A percentile compares a stretch with the other conserved stretches of the same genome.
Conservation (phyloP, 2,888 invertebrate species). For the Tuberolachnus salignus region DNA sequence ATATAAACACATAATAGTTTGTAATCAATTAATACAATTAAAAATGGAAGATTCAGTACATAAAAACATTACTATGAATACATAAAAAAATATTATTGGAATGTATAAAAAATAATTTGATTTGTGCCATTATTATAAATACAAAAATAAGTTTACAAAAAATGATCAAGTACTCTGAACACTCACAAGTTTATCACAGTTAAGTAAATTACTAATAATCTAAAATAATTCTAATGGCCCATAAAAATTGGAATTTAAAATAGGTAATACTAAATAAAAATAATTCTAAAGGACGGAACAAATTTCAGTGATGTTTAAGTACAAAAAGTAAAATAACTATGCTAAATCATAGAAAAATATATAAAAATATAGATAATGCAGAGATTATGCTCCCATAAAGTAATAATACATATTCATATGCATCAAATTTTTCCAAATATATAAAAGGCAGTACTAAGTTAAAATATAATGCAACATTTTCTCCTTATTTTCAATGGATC, state of each 20-base stretch:
- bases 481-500: conserved; percentile 60
- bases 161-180: conserved; percentile 24
- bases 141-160: conserved; percentile 29
- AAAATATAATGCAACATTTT: conserved; percentile 53
- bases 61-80: conserved; percentile 16
- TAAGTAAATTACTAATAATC: conserved; percentile 42
- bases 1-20: not conserved
- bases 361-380: not conserved
- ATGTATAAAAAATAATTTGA: conserved; percentile 48
- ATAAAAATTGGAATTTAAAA: conserved; percentile 5
- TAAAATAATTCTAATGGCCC: conserved; percentile 51
- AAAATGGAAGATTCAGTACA: not conserved
- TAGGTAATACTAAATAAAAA: conserved; percentile 18
- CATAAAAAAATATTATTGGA: conserved; percentile 28
- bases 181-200: conserved; percentile 54
- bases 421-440: not conserved
- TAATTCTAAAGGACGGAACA: conserved; percentile 41
- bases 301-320: conserved; percentile 50
- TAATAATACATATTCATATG: not conserved
- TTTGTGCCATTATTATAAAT: conserved; percentile 36
- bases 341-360: not conserved
- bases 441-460: conserved; percentile 4
- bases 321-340: conserved; percentile 24
- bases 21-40: conserved; percentile 21
- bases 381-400: not conserved